Percentiles rank a stretch among this genome's conserved stretches.
phyloP scores from a whole-genome alignment of 2,113 vertebrate genomes.

The Felis chaus region DNA sequence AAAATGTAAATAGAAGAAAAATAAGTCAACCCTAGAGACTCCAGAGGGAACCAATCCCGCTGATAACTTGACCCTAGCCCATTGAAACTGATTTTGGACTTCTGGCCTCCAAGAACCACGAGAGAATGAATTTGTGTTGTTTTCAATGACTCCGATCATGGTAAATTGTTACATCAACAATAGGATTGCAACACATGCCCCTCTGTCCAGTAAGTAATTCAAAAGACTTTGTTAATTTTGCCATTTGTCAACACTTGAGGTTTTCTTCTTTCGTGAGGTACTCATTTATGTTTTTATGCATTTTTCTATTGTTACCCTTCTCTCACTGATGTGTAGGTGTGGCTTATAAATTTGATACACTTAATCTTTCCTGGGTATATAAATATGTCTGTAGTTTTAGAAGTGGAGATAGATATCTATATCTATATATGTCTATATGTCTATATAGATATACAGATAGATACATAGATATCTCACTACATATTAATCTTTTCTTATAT shows the following conservation, averaged over 20 bases:
- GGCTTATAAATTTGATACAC: neutral
- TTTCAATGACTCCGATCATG: neutral
- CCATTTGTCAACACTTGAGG: neutral
- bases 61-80: neutral
- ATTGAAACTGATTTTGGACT: neutral
- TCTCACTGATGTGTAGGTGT: neutral
- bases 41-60: too few relatives aligned
- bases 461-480: neutral
- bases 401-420: neutral
- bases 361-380: neutral
- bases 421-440: neutral
- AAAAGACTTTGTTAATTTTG: neutral
- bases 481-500: neutral
- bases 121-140: neutral
- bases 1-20: neutral
- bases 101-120: neutral
- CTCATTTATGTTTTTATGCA: neutral
- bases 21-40: neutral
- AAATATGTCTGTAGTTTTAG: neutral
- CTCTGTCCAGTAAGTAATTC: neutral
- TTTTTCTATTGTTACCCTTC: neutral
- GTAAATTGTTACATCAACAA: neutral
- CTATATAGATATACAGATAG: too few relatives aligned
- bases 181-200: neutral
- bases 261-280: neutral